These are phyloP conservation scores for Bucorvus abyssinicus DNA, from an alignment of 2,797 vertebrate genomes.

Conservation along the genomic window DNA sequence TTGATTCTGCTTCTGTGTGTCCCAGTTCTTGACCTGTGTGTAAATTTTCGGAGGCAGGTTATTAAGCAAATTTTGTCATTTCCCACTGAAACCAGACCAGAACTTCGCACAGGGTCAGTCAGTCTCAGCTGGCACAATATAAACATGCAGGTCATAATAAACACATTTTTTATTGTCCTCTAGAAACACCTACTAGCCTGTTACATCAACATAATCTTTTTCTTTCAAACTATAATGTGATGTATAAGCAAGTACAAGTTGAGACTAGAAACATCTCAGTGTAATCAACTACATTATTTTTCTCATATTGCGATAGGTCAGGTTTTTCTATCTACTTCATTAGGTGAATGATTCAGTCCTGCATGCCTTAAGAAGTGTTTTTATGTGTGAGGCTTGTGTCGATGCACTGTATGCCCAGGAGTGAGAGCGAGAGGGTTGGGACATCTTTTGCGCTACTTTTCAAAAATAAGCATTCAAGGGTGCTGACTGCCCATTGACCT, in stretches of 20 bases:
- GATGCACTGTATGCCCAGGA: not conserved
- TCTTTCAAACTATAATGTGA: constrained; percentile 27
- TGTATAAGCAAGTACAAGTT: not conserved
- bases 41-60: not conserved
- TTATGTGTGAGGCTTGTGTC: not conserved
- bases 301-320: not conserved
- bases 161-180: not conserved
- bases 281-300: constrained; percentile 42
- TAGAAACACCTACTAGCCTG: not conserved
- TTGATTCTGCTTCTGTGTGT: not conserved
- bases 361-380: not conserved
- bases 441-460: not conserved
- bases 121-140: not conserved
- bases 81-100: not conserved
- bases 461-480: not conserved
- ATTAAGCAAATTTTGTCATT: not conserved
- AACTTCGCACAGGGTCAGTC: not conserved
- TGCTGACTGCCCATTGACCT: not conserved
- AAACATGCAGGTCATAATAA: not conserved
- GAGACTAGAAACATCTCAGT: constrained; percentile 8
- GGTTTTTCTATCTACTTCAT: constrained; percentile 29
- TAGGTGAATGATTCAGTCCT: constrained; percentile 15
- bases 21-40: not conserved
- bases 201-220: constrained; percentile 38
- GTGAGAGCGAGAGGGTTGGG: not conserved